These are phyloP conservation scores for Schizaphis graminum DNA, from an alignment of 2,888 invertebrate genomes.

Conservation along the genomic window DNA sequence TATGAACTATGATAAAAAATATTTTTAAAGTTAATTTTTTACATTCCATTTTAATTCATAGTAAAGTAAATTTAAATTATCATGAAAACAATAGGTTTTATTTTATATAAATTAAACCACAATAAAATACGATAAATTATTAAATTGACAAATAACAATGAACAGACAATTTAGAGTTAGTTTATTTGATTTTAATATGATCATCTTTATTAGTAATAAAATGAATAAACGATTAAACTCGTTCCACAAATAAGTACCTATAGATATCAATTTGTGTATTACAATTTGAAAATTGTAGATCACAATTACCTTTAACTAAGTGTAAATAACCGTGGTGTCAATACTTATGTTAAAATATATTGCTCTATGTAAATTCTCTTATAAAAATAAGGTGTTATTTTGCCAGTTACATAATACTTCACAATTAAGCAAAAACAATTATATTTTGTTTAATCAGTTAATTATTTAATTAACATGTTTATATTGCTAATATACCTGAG, in stretches of 20 bases:
- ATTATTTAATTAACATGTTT: background rate
- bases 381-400: background rate
- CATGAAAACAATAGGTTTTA: background rate
- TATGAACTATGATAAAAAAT: background rate
- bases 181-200: conserved; percentile 17
- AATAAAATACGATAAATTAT: conserved; percentile 1
- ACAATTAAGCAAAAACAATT: background rate
- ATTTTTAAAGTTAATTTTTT: background rate
- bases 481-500: background rate
- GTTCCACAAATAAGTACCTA: background rate
- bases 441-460: background rate
- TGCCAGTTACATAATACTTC: background rate
- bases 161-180: background rate
- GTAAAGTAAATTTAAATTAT: background rate
- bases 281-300: background rate
- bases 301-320: background rate
- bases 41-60: background rate
- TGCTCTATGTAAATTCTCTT: background rate
- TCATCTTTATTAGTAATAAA: background rate
- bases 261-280: background rate
- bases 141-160: background rate
- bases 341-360: background rate
- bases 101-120: conserved; percentile 11
- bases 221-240: background rate
- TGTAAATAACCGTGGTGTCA: background rate